These are phyloP conservation scores for Hemiscyllium ocellatum DNA, from an alignment of 2,113 vertebrate genomes.

Conservation along the genomic window DNA sequence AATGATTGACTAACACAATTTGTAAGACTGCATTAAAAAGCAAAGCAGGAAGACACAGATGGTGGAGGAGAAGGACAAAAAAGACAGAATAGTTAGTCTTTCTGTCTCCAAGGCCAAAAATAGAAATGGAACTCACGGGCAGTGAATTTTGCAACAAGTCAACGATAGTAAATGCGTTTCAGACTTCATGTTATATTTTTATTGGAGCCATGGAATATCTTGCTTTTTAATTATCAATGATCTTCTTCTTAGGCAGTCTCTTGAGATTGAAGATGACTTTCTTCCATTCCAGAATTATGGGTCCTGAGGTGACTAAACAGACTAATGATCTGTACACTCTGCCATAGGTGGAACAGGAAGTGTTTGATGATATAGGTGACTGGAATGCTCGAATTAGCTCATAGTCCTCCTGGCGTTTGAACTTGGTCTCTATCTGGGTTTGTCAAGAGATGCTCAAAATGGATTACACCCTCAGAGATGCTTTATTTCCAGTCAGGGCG, in stretches of 20 bases:
- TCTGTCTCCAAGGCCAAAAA: not conserved
- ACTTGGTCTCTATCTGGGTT: too few relatives aligned
- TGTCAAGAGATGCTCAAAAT: too few relatives aligned
- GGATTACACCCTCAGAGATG: too few relatives aligned
- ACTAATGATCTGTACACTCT: too few relatives aligned
- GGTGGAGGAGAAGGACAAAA: not conserved
- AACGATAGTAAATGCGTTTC: not conserved
- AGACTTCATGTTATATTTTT: not conserved
- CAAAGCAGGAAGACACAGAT: not conserved
- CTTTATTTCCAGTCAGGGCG: too few relatives aligned
- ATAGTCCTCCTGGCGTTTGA: too few relatives aligned
- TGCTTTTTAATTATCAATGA: not conserved
- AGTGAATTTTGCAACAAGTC: not conserved
- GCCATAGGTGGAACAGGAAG: too few relatives aligned
- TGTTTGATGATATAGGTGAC: too few relatives aligned
- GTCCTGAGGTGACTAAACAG: too few relatives aligned
- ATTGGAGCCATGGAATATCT: not conserved
- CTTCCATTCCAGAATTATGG: too few relatives aligned
- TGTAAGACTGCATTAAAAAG: not conserved
- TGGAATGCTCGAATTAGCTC: too few relatives aligned
- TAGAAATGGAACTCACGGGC: not conserved
- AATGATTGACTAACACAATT: not conserved
- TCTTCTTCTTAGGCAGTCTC: not conserved
- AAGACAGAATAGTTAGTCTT: not conserved
- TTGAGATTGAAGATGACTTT: too few relatives aligned